Conservation (phyloP, 1,140 invertebrate species). For the Drosophila nebulosa region DNA sequence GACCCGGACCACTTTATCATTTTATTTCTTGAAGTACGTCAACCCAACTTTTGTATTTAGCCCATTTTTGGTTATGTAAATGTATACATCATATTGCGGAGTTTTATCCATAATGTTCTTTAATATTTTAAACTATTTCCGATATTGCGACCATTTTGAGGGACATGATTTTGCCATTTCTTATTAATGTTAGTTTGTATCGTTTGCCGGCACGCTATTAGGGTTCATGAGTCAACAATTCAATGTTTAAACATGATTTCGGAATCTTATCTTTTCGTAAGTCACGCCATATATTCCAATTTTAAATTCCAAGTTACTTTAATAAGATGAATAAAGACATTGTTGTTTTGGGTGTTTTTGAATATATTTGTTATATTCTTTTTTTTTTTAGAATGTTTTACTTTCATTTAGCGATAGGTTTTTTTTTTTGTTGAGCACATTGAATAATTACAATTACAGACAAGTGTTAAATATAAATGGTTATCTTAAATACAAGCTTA, state of each 20-base stretch:
- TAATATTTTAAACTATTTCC: no score
- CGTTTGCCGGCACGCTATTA: not conserved
- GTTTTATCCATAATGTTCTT: no score
- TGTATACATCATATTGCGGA: no score
- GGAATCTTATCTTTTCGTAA: not conserved
- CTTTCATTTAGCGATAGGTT: conserved; percentile 21
- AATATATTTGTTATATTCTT: conserved; percentile 33
- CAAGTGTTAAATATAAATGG: conserved; percentile 70
- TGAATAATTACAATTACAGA: conserved; percentile 45
- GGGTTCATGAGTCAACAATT: not conserved
- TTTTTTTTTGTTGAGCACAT: conserved; percentile 59
- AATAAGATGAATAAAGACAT: not conserved
- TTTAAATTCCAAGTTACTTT: no score
- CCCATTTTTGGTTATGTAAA: no score
- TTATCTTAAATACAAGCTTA: conserved; percentile 60
- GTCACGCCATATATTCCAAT: not conserved
- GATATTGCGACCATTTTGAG: no score
- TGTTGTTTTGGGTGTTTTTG: conserved; percentile 37
- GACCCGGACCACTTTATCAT: no score
- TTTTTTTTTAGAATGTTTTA: conserved; percentile 29
- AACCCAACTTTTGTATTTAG: no score
- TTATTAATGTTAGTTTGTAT: no score
- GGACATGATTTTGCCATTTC: no score
- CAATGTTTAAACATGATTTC: not conserved
- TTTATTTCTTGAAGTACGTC: no score